A percentile compares a stretch with the other conserved stretches of the same genome.
phyloP scores from a whole-genome alignment of 2,888 invertebrate genomes.

The Thymelicus sylvestris region DNA sequence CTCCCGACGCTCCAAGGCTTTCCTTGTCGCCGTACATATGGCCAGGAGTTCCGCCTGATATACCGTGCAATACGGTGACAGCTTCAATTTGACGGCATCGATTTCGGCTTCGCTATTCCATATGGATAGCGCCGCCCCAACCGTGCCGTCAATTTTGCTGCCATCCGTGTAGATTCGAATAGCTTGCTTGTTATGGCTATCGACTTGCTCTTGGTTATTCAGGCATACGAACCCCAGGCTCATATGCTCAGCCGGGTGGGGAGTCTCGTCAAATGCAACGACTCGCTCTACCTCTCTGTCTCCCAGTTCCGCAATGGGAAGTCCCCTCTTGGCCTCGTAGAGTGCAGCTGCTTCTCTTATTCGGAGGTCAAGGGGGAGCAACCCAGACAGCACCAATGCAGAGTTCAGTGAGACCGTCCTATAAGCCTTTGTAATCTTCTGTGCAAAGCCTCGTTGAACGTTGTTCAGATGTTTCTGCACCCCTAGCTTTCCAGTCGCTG shows the following conservation, averaged over 20 bases:
- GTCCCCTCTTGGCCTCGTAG: neutral
- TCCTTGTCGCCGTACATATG: neutral
- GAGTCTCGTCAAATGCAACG: neutral
- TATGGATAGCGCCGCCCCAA: no score
- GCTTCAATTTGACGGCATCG: neutral
- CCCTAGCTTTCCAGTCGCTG: neutral
- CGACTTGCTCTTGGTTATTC: neutral
- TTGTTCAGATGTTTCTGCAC: neutral
- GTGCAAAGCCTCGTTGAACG: neutral
- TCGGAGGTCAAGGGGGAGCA: neutral
- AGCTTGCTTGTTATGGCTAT: no score
- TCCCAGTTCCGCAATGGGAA: neutral
- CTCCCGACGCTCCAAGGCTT: no score
- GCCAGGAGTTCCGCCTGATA: conserved; percentile 12
- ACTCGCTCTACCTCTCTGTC: neutral
- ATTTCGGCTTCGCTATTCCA: no score
- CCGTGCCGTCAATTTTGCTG: no score
- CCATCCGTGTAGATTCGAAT: no score
- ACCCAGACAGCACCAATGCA: neutral
- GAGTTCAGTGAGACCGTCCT: neutral
- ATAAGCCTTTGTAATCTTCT: conserved; percentile 2
- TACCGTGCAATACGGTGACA: conserved; percentile 16
- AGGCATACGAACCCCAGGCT: neutral
- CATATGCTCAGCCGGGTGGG: neutral
- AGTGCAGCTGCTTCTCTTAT: conserved; percentile 3